Evolutionary conservation across 2,113 vertebrate genomes (phyloP).

Genomic region (Monarcha castaneiventris): DNA sequence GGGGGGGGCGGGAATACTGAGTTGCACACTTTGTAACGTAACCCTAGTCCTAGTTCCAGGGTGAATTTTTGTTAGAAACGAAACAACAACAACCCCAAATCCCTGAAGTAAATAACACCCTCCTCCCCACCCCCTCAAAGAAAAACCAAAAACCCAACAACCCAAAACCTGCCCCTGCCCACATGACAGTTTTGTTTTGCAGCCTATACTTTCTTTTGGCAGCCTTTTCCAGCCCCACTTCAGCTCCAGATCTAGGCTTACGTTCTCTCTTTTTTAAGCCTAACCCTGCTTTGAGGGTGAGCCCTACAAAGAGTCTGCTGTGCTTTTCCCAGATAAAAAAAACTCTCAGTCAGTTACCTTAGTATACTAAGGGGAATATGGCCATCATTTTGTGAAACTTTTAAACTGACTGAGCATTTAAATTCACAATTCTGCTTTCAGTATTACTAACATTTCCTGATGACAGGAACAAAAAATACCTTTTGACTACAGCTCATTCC

Average conservation of each 20-base stretch:
- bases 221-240: background rate
- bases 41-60: background rate
- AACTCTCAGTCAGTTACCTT: background rate
- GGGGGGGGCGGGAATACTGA: too few relatives aligned
- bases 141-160: background rate
- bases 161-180: background rate
- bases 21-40: fast-evolving
- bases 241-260: background rate
- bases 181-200: background rate
- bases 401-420: background rate
- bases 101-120: background rate
- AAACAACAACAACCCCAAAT: background rate
- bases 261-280: background rate
- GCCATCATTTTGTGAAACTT: background rate
- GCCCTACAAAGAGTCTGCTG: background rate
- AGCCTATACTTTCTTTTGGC: background rate
- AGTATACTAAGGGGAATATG: background rate
- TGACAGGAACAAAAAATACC: background rate
- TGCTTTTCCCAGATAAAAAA: background rate
- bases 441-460: background rate
- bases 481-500: background rate
- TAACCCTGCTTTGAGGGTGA: background rate
- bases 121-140: fast-evolving
- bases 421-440: background rate
- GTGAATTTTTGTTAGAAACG: background rate